Percentiles rank a stretch among this genome's conserved stretches.
Evolutionary conservation across 2,888 invertebrate genomes (phyloP).

Genomic region (Caenorhabditis sp.): DNA sequence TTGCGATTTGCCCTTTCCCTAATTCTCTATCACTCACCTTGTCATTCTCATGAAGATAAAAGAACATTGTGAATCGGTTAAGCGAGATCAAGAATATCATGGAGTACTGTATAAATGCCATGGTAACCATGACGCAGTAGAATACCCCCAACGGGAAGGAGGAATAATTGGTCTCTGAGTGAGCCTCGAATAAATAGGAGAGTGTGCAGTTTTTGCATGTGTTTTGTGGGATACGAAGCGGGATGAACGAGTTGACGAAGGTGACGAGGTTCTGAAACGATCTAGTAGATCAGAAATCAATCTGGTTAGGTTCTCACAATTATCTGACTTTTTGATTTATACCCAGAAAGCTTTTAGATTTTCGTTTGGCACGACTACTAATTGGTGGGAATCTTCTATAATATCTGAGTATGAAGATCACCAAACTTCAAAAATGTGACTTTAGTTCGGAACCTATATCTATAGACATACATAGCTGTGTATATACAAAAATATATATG

Average conservation of each 20-base stretch:
- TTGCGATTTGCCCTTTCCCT: no score
- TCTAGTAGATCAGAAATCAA: no score
- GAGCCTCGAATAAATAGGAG: constrained; percentile 11
- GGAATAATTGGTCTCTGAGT: constrained; percentile 1
- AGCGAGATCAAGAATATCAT: constrained; percentile 14
- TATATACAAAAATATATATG: no score
- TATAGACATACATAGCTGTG: no score
- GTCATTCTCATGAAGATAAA: constrained; percentile 5
- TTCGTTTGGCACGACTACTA: no score
- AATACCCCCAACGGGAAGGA: constrained; percentile 6
- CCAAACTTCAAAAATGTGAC: no score
- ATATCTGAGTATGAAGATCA: no score
- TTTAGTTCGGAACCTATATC: no score
- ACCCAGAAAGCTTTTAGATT: no score
- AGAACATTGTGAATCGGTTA: constrained; percentile 21
- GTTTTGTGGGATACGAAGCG: constrained; percentile 21
- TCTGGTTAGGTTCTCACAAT: no score
- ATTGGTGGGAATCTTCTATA: no score
- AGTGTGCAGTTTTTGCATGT: constrained; percentile 18
- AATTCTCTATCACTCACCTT: background rate
- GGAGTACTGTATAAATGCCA: constrained; percentile 13
- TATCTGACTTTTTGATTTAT: no score
- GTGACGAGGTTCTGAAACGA: constrained; percentile 18
- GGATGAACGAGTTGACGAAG: constrained; percentile 17
- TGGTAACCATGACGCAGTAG: constrained; percentile 5